Conservation (phyloP, 2,888 invertebrate genomes). For the Herminia tarsipennalis region DNA sequence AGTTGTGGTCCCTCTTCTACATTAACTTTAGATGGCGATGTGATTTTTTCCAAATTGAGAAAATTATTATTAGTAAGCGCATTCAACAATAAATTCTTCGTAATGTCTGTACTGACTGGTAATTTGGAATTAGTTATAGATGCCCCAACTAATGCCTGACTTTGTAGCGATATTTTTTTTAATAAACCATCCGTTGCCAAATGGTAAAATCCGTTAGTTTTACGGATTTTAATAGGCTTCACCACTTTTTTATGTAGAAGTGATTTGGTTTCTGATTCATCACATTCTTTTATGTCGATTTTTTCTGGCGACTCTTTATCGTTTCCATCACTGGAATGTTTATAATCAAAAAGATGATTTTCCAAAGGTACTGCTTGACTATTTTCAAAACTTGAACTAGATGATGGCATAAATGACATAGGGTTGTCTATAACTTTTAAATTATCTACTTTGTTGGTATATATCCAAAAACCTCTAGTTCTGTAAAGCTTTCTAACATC, state of each 20-base stretch:
- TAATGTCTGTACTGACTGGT: background rate
- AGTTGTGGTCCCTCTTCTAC: slow-evolving; percentile 54
- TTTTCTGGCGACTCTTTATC: slow-evolving; percentile 14
- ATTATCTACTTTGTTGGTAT: slow-evolving; percentile 71
- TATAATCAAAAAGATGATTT: slow-evolving; percentile 14
- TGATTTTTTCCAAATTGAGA: background rate
- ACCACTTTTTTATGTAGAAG: slow-evolving; percentile 29
- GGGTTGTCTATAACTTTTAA: slow-evolving; percentile 72
- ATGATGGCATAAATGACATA: slow-evolving; percentile 61
- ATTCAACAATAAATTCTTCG: background rate
- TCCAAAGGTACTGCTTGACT: slow-evolving; percentile 41
- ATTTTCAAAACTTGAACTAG: slow-evolving; percentile 19
- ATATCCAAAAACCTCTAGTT: slow-evolving; percentile 76
- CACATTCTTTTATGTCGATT: slow-evolving; percentile 5
- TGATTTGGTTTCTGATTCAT: slow-evolving; percentile 8
- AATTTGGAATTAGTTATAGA: slow-evolving; percentile 14
- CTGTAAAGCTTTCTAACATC: slow-evolving; percentile 41
- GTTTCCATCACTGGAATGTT: slow-evolving; percentile 1
- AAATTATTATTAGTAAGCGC: background rate
- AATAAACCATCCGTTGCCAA: slow-evolving; percentile 51
- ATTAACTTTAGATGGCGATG: slow-evolving; percentile 24
- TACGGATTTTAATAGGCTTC: slow-evolving; percentile 74
- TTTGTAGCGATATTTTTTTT: slow-evolving; percentile 32
- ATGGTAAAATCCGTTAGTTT: slow-evolving; percentile 66
- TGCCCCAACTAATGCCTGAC: slow-evolving; percentile 6